A percentile compares a stretch with the other conserved stretches of the same genome.
Conservation (phyloP, 2,113 vertebrate species). For the Apaloderma vittatum region DNA sequence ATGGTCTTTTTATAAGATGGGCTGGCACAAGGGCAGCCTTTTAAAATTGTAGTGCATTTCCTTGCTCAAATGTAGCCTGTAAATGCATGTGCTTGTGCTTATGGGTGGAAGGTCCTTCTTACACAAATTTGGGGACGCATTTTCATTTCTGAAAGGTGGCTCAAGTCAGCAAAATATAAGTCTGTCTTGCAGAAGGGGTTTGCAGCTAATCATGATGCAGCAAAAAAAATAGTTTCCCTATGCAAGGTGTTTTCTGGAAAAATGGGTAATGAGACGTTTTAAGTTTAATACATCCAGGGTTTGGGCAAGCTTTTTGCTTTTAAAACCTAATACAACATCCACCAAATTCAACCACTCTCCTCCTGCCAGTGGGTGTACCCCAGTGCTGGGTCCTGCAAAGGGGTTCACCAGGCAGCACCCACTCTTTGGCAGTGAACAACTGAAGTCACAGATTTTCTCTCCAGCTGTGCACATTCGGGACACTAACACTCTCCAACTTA, state of each 20-base stretch:
- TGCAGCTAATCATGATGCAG: not conserved
- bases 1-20: not conserved
- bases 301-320: not conserved
- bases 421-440: not conserved
- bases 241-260: not conserved
- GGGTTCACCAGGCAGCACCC: not conserved
- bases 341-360: not conserved
- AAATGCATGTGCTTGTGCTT: not conserved
- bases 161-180: not conserved
- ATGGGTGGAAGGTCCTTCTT: not conserved
- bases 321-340: not conserved
- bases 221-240: not conserved
- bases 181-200: not conserved
- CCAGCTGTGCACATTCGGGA: not conserved
- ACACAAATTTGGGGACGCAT: fast-evolving
- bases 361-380: not conserved
- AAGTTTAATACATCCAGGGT: not conserved
- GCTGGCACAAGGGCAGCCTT: not conserved
- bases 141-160: not conserved
- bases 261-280: not conserved
- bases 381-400: not conserved
- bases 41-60: not conserved
- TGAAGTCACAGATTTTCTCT: not conserved
- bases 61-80: not conserved
- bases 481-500: not conserved